Percentiles rank a stretch among this genome's conserved stretches.
phyloP scores from a whole-genome alignment of 1,140 invertebrate species.

The Vanessa tameamea region DNA sequence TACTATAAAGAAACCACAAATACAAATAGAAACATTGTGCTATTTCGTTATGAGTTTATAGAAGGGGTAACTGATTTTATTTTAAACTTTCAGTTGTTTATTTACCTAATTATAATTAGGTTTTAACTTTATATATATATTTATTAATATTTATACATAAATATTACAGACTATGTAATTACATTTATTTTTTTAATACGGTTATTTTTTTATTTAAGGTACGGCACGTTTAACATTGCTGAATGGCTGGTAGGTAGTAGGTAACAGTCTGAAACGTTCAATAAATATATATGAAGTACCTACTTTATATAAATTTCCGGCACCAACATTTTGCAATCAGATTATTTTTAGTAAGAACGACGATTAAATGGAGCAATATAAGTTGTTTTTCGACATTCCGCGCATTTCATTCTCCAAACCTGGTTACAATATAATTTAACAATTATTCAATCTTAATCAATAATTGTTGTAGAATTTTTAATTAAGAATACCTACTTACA shows the following conservation, averaged over 20 bases:
- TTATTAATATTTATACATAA: too few species aligned
- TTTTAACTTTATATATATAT: too few species aligned
- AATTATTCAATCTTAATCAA: neutral
- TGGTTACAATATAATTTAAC: neutral
- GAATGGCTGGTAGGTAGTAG: too few species aligned
- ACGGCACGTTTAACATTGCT: neutral
- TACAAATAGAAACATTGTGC: too few species aligned
- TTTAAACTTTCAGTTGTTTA: too few species aligned
- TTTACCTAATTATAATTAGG: too few species aligned
- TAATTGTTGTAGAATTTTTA: neutral
- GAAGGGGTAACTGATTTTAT: too few species aligned
- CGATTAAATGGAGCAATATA: slow-evolving; percentile 18
- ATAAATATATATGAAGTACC: neutral
- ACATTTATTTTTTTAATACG: too few species aligned
- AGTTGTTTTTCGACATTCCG: slow-evolving; percentile 27
- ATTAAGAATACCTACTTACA: neutral
- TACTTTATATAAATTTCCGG: slow-evolving; percentile 4
- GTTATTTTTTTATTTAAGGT: too few species aligned
- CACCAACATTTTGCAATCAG: neutral
- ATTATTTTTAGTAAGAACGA: slow-evolving; percentile 18
- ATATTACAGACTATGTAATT: too few species aligned
- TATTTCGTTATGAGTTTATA: too few species aligned
- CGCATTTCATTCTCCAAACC: slow-evolving; percentile 10
- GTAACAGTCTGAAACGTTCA: neutral
- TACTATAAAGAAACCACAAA: too few species aligned